These are phyloP conservation scores for Epinotia nisella DNA, from an alignment of 2,888 invertebrate genomes.

Conservation along the genomic window DNA sequence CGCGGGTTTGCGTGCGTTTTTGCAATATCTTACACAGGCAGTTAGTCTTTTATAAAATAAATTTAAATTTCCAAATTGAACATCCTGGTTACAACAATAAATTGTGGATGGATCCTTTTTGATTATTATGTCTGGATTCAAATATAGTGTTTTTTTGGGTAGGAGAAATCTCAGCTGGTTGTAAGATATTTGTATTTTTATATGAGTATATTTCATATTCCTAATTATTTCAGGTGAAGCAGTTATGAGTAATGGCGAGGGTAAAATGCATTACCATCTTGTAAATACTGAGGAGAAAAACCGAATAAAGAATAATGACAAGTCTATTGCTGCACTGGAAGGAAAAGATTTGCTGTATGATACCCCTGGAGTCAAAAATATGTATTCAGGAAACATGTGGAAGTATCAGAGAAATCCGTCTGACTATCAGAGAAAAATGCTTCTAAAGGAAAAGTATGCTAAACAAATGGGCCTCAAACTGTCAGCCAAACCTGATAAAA, in stretches of 20 bases:
- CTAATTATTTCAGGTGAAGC: constrained; percentile 70
- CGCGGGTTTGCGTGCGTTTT: too few species aligned
- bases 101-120: too few species aligned
- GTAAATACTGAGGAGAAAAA: constrained; percentile 68
- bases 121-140: too few species aligned
- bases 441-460: constrained; percentile 70
- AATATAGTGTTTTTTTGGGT: too few species aligned
- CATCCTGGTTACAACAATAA: too few species aligned
- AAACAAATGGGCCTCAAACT: constrained; percentile 64
- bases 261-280: constrained; percentile 65
- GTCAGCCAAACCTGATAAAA: constrained; percentile 60
- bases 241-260: constrained; percentile 58
- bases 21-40: too few species aligned
- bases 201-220: too few species aligned
- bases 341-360: constrained; percentile 74
- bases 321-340: constrained; percentile 75
- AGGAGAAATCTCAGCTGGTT: too few species aligned
- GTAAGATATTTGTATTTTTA: too few species aligned
- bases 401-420: constrained; percentile 62
- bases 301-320: constrained; percentile 75
- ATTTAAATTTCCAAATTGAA: too few species aligned
- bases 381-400: constrained; percentile 68
- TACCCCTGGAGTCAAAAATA: constrained; percentile 55
- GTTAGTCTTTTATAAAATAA: too few species aligned
- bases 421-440: constrained; percentile 64